These are phyloP conservation scores for rat (Rattus norvegicus) DNA, from an alignment of 2,113 vertebrate genomes.

Conservation along the genomic window GRCr8 NC_086028.1:99362001-99362500, in stretches of 20 bases:
- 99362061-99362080: too few species aligned
- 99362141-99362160: too few species aligned
- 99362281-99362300: not conserved
- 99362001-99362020: not conserved
- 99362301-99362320: not conserved
- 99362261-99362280: not conserved
- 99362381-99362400: not conserved
- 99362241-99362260: not conserved
- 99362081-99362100: too few species aligned
- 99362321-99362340: not conserved
- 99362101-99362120: too few species aligned
- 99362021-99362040: too few species aligned
- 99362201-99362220: not conserved
- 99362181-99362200: too few species aligned
- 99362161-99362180: too few species aligned
- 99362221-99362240: not conserved
- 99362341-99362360: not conserved
- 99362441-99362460: not conserved
- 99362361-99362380: not conserved
- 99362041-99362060: too few species aligned
- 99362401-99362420: not conserved
- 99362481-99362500: not conserved
- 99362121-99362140: too few species aligned
- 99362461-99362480: not conserved
- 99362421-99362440: accelerated